Evolutionary conservation across 1,140 invertebrate species (phyloP), one percentile per base, ranked within the genome.

Genomic region (Arctopsyche grandis): DNA sequence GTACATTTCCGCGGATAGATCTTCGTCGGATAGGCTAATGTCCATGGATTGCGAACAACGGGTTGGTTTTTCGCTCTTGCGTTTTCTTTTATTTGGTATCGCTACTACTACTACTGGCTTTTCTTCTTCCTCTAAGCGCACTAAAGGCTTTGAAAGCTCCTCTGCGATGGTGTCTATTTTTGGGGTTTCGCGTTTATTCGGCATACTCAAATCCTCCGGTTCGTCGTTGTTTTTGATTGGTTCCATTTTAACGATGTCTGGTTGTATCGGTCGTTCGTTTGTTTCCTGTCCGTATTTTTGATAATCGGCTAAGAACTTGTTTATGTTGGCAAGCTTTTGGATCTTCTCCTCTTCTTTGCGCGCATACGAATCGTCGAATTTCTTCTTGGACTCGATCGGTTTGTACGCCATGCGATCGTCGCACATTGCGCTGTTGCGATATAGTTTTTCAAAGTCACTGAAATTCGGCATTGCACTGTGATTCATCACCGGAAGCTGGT

Each of bases 51-150:
- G 89, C 0, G 94, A 92, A 86, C 94, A 96, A 80, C 95, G 89
- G 0, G 94, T 97, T 0, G 96, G 96, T 85, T 97, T 96, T 83
- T 95, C 94, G 83, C 93, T 96, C 86, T 97, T 98, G 58, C 96
- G 89, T 85, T 97, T 96, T 80, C 95, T 87, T 80, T 91, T 91
- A 84, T 90, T 91, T 22, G 89, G 90, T 82, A 89, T 89, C 81
- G 86, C 81, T 69, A 85, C 86, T 82, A 82, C 84, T 24, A 83
- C 84, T 83, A 89, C 89, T 70, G 88, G 86, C 24, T 88, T 86
- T 7, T 79, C 73, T 73, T 83, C 83, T 7, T 79, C 73, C 71
- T 83, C 83, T 4, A 52, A 14, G 24, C 21, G 63, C 24, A 22
- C 26, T 84, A 83, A 83, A 85, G 81, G 81, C 88, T 85, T 89